Conservation (phyloP, 2,113 vertebrate genomes). For the Nycticorax nycticorax region DNA sequence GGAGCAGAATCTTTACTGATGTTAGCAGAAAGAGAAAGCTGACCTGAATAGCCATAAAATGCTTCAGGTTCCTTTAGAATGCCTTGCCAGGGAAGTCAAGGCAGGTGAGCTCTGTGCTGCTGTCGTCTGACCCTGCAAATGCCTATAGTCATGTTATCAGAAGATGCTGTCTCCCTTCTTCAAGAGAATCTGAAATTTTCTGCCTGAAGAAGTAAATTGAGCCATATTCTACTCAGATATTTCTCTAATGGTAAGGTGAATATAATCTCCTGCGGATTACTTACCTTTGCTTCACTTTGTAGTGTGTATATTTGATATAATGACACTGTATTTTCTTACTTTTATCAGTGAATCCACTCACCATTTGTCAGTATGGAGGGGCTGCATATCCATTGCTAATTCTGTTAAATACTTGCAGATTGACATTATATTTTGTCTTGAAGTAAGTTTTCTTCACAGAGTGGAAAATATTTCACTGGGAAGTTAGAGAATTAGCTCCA, state of each 20-base stretch:
- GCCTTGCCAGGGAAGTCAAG: background rate
- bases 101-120: background rate
- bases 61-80: background rate
- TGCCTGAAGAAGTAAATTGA: background rate
- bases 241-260: background rate
- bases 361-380: background rate
- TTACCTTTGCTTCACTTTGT: background rate
- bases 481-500: background rate
- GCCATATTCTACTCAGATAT: background rate
- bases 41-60: background rate
- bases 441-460: background rate
- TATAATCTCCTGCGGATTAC: background rate
- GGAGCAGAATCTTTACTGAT: background rate
- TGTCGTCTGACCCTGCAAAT: background rate
- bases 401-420: background rate
- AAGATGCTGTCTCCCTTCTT: background rate
- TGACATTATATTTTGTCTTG: background rate
- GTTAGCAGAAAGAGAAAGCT: background rate
- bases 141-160: background rate
- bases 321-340: background rate
- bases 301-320: background rate
- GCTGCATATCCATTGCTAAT: background rate
- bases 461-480: background rate
- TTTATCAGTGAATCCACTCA: background rate
- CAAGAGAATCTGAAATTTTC: background rate